Base-by-base conservation (phyloP, 2,888 invertebrate species). In the Nipponacmea schrenckii region DNA sequence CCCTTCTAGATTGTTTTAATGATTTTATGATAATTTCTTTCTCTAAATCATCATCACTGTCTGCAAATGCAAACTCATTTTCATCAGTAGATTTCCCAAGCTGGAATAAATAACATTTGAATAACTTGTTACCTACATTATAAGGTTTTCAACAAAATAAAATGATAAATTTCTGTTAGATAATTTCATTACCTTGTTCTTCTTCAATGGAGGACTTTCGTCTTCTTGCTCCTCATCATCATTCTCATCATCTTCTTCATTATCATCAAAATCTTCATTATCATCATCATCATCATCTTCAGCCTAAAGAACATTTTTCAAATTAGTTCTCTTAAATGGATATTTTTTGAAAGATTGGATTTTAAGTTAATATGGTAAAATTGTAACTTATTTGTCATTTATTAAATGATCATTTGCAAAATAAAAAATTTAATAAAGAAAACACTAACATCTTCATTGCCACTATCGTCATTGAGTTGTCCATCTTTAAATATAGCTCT, bases 401-500 rank as follows among this genome's bases (percentile, higher is more conserved):
- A n/a, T n/a, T n/a, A 39, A 31, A 31, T 31, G 8, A 39, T 39
- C 39, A 39, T 5, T 39, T 1, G 10, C 7, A 39, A 10, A 39
- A 39, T 8, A 39, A 39, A 7, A 31, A 7, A 31, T n/a, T n/a
- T 48, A 7, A n/a, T 48, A 31, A 2, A 62, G 14, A 72, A 12
- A 24, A 63, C 62, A 27, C 62, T 20, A 64, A 68, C 66, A 45
- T 71, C 68, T 31, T 71, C 68, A 56, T 65, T 45, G 14, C 48
- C 64, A 45, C 64, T 67, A 39, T 66, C 65, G 39, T 88, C 87
- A 75, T 87, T 70, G 15, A 67, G 64, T 17, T 72, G 76, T 44
- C 88, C 90, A 65, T 90, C 90, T 10, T 88, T 89, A 50, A 92
- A 92, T 68, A 91, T 81, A n/a, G 92, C 92, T 87, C 90, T 92